phyloP scores from a whole-genome alignment of 1,140 invertebrate species.

The Dendroctonus valens region DNA sequence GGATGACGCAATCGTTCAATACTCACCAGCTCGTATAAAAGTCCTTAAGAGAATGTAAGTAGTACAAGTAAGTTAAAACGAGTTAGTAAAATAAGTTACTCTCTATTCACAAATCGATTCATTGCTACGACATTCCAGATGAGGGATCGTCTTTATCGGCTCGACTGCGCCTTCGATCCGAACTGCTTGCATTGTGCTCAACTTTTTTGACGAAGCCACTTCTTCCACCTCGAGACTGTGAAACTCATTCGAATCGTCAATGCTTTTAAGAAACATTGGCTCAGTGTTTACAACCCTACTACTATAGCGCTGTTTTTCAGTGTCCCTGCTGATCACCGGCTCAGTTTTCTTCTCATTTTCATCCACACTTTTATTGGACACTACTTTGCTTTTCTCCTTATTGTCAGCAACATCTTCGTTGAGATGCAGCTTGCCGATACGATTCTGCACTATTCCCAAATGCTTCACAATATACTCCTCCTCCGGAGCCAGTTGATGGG shows the following conservation, averaged over 20 bases:
- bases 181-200: slow-evolving; percentile 37
- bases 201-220: slow-evolving; percentile 6
- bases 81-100: slow-evolving; percentile 13
- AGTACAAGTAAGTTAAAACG: slow-evolving; percentile 16
- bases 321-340: slow-evolving; percentile 47
- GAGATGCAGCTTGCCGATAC: slow-evolving; percentile 56
- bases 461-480: slow-evolving; percentile 91
- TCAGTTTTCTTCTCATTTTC: slow-evolving; percentile 47
- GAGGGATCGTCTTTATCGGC: slow-evolving; percentile 51
- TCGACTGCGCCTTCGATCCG: slow-evolving; percentile 26
- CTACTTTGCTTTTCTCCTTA: slow-evolving; percentile 45
- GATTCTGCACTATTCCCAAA: slow-evolving; percentile 77
- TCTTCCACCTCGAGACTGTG: slow-evolving; percentile 34
- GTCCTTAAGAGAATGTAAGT: slow-evolving; percentile 38
- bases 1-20: background rate
- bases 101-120: slow-evolving; percentile 18
- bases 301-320: slow-evolving; percentile 49
- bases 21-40: slow-evolving; percentile 46
- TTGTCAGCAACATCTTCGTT: slow-evolving; percentile 34
- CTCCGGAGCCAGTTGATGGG: slow-evolving; percentile 75
- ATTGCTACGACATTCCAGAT: slow-evolving; percentile 53
- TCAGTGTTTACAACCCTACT: slow-evolving; percentile 50
- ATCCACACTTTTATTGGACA: slow-evolving; percentile 48
- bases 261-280: slow-evolving; percentile 49
- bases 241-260: slow-evolving; percentile 43